These are phyloP conservation scores for Crocuta crocuta DNA, from an alignment of 2,113 vertebrate genomes.

Conservation along the genomic window DNA sequence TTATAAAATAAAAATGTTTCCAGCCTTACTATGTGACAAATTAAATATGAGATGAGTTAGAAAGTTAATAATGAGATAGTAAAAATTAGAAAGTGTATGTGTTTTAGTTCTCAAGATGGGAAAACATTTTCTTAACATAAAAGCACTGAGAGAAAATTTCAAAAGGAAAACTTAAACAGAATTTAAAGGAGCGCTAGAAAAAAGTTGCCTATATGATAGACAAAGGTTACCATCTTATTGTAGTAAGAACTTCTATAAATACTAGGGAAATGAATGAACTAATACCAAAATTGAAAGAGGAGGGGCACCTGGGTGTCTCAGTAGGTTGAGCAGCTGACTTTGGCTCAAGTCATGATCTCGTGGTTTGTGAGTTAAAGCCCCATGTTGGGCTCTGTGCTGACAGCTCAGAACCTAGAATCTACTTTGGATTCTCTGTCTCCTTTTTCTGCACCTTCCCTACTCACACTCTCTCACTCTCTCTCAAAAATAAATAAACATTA, in stretches of 20 bases:
- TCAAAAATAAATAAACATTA: too few relatives aligned
- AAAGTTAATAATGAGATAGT: background rate
- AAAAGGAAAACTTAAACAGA: background rate
- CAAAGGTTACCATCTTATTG: background rate
- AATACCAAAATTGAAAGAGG: background rate
- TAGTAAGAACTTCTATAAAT: slow-evolving; percentile 2
- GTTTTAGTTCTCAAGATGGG: background rate
- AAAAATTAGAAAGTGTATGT: background rate
- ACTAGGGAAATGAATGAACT: background rate
- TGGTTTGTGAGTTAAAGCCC: too few relatives aligned
- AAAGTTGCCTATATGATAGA: background rate
- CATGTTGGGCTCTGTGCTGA: too few relatives aligned
- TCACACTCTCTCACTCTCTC: too few relatives aligned
- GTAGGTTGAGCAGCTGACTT: background rate
- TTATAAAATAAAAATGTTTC: background rate
- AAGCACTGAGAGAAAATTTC: background rate
- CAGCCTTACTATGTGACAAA: background rate
- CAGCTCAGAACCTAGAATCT: too few relatives aligned
- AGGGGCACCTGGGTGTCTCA: too few relatives aligned
- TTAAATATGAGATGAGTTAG: background rate
- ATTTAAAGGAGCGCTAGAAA: background rate
- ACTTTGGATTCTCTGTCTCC: too few relatives aligned
- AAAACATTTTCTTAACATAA: background rate
- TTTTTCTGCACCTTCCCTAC: too few relatives aligned
- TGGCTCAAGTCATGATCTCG: too few relatives aligned